Percentiles rank a stretch among this genome's conserved stretches.
phyloP scores from a whole-genome alignment of 2,113 vertebrate genomes.

The Prunella himalayana region DNA sequence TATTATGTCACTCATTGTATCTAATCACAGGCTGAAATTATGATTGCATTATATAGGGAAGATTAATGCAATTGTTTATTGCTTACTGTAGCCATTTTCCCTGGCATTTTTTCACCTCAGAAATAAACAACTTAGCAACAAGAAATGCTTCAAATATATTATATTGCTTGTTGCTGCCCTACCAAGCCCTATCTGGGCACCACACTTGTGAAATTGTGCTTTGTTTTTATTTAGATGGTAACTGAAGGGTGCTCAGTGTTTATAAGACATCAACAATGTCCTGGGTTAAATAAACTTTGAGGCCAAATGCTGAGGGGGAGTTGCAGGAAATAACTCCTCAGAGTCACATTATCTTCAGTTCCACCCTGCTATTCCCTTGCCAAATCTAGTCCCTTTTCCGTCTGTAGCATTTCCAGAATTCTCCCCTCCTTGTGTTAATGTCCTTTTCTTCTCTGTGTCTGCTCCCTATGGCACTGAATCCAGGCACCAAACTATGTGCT shows the following conservation, averaged over 20 bases:
- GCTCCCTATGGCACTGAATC: not conserved
- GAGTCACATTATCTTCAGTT: conserved; percentile 43
- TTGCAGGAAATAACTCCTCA: conserved; percentile 61
- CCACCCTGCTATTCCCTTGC: conserved; percentile 39
- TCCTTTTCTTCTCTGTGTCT: not conserved
- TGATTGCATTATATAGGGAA: conserved; percentile 38
- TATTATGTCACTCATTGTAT: conserved; percentile 4
- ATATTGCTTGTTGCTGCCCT: not conserved
- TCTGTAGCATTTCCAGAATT: not conserved
- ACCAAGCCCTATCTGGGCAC: not conserved
- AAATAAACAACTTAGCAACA: conserved; percentile 32
- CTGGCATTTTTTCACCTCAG: not conserved
- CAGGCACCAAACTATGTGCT: not conserved
- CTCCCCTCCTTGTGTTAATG: not conserved
- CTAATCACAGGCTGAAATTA: conserved; percentile 42
- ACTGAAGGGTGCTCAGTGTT: not conserved
- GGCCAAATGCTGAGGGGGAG: conserved; percentile 19
- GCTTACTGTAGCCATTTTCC: not conserved
- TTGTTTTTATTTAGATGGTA: conserved; percentile 17
- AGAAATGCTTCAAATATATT: not conserved
- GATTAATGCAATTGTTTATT: not conserved
- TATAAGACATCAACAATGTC: conserved; percentile 13
- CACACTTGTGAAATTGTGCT: not conserved
- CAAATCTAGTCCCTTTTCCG: not conserved
- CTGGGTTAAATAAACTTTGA: conserved; percentile 57